Percentiles rank a stretch among this genome's conserved stretches.
Conservation (phyloP, 2,797 vertebrate genomes). For the Thalassophryne amazonica region DNA sequence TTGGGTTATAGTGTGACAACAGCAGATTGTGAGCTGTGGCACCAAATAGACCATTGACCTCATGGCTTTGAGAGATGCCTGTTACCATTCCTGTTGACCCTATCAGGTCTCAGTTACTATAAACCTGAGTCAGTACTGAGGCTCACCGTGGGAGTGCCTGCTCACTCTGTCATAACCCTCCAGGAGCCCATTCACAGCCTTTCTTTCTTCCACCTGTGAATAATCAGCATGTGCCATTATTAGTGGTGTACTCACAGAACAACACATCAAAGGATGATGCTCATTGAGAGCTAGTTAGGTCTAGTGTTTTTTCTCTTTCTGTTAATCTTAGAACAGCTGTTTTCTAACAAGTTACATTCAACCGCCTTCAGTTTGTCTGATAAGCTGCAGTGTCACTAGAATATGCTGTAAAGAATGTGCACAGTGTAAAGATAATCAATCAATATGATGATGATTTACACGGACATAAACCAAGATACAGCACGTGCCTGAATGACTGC, state of each 20-base stretch:
- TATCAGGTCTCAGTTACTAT: slow-evolving; percentile 13
- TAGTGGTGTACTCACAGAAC: too few species aligned
- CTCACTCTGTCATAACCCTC: slow-evolving; percentile 25
- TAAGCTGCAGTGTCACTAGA: too few species aligned
- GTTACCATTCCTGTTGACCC: not conserved
- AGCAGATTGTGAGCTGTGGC: slow-evolving; percentile 10
- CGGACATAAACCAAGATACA: slow-evolving; percentile 4
- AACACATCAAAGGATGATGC: too few species aligned
- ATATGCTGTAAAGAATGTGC: too few species aligned
- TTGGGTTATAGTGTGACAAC: not conserved
- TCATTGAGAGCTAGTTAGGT: too few species aligned
- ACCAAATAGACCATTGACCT: slow-evolving; percentile 26
- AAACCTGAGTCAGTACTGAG: slow-evolving; percentile 13
- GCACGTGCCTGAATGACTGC: slow-evolving; percentile 44
- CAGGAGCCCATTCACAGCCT: slow-evolving; percentile 32
- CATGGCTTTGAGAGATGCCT: slow-evolving; percentile 2
- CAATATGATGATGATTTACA: too few species aligned
- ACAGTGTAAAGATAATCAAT: too few species aligned
- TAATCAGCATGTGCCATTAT: slow-evolving; percentile 21
- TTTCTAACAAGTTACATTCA: too few species aligned
- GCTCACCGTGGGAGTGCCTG: slow-evolving; percentile 62
- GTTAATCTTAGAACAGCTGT: too few species aligned
- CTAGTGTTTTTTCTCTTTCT: too few species aligned
- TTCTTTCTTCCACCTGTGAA: slow-evolving; percentile 42
- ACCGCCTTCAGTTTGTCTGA: too few species aligned